Evolutionary conservation across 2,888 invertebrate genomes (phyloP), one percentile per base, ranked within the genome.

Genomic region (Aphodius granarius): DNA sequence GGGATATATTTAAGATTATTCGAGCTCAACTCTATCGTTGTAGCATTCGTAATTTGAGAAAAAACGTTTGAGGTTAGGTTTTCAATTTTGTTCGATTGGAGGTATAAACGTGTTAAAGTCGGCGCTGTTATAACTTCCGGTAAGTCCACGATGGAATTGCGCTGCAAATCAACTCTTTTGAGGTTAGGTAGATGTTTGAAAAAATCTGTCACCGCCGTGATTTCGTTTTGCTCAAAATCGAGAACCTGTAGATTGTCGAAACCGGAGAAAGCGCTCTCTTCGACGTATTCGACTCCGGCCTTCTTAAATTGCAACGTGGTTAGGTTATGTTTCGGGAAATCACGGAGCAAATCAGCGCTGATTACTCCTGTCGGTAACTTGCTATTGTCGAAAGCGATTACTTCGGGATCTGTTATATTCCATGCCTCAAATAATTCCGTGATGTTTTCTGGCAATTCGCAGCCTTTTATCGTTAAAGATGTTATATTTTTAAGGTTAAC

Each of bases 21-120:
- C 15, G 89, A 87, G 80, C 92, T 91, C 74, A 96, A 85, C 86
- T 94, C 94, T 77, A 96, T 88, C 78, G 90, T 90, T 80, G 89
- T 88, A 3, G 95, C 87, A 0, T 91, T 90, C 23, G 89, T 86
- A 2, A 93, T 89, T 70, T 92, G 91, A 23, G 90, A 89, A 82
- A 94, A 93, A 77, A 91, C 89, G 75, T 90, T 89, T 77, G 90
- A 88, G 16, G 91, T 89, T 63, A 94, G 88, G 85, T 91, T 18
- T 6, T 63, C 9, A 5, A 78, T 21, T n/a, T 62, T 72, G 65
- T 80, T 80, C 6, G 66, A 66, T 22, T 71, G 20, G 22, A 80
- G 73, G 62, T 73, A 9, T 17, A 76, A 73, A 16, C n/a, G 16
- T 2, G 13, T 6, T 18, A 76, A 73, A 9, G 62, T 63, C 5